These are phyloP conservation scores for Scaptomyza flava DNA, from an alignment of 2,888 invertebrate genomes.

Conservation along the genomic window DNA sequence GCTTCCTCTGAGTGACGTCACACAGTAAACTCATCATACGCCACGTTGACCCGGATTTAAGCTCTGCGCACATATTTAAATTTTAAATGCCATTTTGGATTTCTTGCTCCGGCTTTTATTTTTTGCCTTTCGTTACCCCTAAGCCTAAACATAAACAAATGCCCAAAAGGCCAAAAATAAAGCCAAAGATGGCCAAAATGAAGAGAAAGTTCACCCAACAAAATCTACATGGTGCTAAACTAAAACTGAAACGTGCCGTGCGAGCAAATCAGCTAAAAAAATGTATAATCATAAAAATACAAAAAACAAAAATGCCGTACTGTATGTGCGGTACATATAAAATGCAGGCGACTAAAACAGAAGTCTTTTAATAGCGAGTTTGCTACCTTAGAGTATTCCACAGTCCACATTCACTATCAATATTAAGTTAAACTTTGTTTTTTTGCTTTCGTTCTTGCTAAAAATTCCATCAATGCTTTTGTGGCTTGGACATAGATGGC, in stretches of 20 bases:
- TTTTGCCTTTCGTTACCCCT: constrained; percentile 53
- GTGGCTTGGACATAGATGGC: constrained; percentile 34
- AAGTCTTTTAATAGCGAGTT: not conserved
- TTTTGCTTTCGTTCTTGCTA: constrained; percentile 11
- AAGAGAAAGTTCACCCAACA: constrained; percentile 3
- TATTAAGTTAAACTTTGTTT: constrained; percentile 1
- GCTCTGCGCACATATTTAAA: constrained; percentile 59
- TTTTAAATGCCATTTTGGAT: constrained; percentile 51
- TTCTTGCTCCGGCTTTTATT: constrained; percentile 7
- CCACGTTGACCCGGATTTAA: constrained; percentile 45
- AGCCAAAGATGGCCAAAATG: constrained; percentile 34
- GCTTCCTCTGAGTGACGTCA: constrained; percentile 24
- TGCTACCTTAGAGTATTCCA: not conserved
- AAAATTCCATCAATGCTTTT: constrained; percentile 61
- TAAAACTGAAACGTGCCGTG: constrained; percentile 69
- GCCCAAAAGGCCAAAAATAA: constrained; percentile 66
- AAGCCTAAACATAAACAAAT: constrained; percentile 77
- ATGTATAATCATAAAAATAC: constrained; percentile 52
- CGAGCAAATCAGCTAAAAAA: constrained; percentile 68
- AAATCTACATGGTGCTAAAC: constrained; percentile 55
- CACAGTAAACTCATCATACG: constrained; percentile 47
- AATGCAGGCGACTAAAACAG: constrained; percentile 21
- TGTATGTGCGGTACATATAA: constrained; percentile 9
- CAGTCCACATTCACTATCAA: not conserved
- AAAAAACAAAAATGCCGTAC: constrained; percentile 12